Base-by-base conservation (phyloP, 2,888 invertebrate species). In the Cheilosia variabilis region DNA sequence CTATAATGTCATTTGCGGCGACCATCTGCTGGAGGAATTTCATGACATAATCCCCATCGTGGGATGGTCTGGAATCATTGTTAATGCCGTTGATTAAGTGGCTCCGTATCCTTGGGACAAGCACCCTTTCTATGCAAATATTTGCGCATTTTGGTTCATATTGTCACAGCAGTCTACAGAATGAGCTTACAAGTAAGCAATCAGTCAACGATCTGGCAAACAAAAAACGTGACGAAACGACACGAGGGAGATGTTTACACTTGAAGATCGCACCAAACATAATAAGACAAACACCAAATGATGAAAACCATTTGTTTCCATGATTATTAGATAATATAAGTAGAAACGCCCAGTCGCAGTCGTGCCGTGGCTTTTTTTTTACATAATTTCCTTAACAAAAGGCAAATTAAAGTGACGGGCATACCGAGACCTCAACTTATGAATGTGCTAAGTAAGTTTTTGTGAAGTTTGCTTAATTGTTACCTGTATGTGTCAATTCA, bases 161-260 rank as follows among this genome's bases (percentile, higher is more conserved):
- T 60, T 41, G 6, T 7, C 24, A 6, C 0, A 47, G 6, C 9
- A 43, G 5, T 3, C 17, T 17, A 4, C 17, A 22, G 4, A 50
- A 22, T 4, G 3, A 52, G 4, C 4, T 19, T 2, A 22, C 10
- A 17, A 71, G 19, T 19, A 41, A 19, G 53, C 53, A 73, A 73
- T 73, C 63, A 55, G 31, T 55, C 63, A 73, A 45, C 17, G 27
- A 73, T 73, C 73, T 63, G 37, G 41, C 41, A 73, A 45, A 58
- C 34, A 60, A 45, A 55, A 73, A 63, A 37, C 73, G 73, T 73
- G 73, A 73, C 63, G 47, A 47, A 55, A 63, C 58, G 17, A 52
- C 37, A 41, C 37, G 55, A 41, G 17, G 7, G 24, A 50, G 68
- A 62, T 22, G 75, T 47, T 9, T 22, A 47, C 50, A 52, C 37